These are phyloP conservation scores for Numida meleagris DNA, from an alignment of 2,113 vertebrate species.

Conservation along the genomic window DNA sequence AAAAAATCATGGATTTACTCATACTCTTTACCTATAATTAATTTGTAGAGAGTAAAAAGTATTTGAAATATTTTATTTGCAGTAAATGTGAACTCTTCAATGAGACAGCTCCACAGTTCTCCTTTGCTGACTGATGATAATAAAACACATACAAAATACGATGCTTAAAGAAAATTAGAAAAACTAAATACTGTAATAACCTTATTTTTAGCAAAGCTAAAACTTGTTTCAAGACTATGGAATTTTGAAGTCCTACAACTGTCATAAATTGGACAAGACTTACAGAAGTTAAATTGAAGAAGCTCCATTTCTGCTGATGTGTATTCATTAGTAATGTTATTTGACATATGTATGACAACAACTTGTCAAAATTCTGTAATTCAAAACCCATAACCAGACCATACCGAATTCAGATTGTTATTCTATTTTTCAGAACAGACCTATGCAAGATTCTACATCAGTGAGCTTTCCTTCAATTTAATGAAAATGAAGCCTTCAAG, in stretches of 20 bases:
- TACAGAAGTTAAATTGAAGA: neutral
- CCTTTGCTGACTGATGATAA: neutral
- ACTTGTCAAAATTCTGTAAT: neutral
- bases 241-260: neutral
- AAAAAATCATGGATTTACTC: neutral
- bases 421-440: neutral
- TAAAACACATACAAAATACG: neutral
- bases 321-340: neutral
- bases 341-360: neutral
- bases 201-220: neutral
- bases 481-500: neutral
- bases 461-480: neutral
- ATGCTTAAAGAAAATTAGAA: neutral
- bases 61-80: neutral
- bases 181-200: fast-evolving
- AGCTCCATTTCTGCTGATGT: neutral
- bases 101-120: neutral
- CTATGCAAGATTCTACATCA: neutral
- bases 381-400: neutral
- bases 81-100: neutral
- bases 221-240: neutral
- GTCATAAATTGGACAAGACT: neutral
- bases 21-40: neutral
- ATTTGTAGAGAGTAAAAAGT: neutral
- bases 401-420: neutral